A percentile compares a stretch with the other conserved stretches of the same genome.
Conservation (phyloP, 2,113 vertebrate genomes). For the Emydura subglobosa region DNA sequence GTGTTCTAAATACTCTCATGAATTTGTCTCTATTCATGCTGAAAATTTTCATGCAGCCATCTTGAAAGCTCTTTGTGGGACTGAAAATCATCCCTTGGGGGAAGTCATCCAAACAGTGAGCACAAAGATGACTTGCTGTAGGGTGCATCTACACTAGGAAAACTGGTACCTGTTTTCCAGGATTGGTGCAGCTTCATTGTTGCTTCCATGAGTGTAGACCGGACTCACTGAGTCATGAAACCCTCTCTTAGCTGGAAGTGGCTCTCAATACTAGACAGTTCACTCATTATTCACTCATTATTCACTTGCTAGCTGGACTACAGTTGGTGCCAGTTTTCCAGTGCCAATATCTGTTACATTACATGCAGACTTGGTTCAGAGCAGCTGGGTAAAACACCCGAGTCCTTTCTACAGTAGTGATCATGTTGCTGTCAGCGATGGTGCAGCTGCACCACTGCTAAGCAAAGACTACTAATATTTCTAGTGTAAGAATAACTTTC, state of each 20-base stretch:
- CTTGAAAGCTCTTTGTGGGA: background rate
- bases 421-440: fast-evolving
- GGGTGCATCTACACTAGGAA: background rate
- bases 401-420: background rate
- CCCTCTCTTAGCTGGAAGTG: background rate
- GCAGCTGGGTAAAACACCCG: background rate
- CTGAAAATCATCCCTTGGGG: background rate
- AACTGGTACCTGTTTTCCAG: background rate
- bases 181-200: background rate
- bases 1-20: background rate
- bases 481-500: background rate
- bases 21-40: background rate
- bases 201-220: background rate
- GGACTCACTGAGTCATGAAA: background rate
- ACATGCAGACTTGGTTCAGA: background rate
- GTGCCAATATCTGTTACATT: background rate
- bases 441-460: background rate
- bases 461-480: background rate
- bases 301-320: background rate
- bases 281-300: background rate
- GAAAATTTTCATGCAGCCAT: background rate
- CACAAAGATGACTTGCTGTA: background rate
- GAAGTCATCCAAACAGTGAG: background rate
- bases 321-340: background rate
- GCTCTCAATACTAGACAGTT: background rate